Percentiles rank a stretch among this genome's conserved stretches.
phyloP scores from a whole-genome alignment of 2,797 vertebrate genomes.

The Euthynnus affinis region DNA sequence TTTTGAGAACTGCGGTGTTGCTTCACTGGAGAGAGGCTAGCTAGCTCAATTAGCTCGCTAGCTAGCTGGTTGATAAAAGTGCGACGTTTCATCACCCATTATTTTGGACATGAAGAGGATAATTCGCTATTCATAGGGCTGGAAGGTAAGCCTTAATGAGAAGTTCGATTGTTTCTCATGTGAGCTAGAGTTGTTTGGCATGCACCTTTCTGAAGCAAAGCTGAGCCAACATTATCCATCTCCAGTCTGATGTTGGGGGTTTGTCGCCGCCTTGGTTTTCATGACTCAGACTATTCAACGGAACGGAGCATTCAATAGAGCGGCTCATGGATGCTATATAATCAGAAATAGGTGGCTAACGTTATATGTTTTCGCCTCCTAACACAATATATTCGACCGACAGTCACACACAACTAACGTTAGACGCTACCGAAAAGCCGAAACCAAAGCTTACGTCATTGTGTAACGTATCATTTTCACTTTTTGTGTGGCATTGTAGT shows the following conservation, averaged over 20 bases:
- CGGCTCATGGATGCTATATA: conserved; percentile 23
- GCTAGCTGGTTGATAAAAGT: conserved; percentile 83
- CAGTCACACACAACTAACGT: neutral
- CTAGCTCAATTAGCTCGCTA: conserved; percentile 81
- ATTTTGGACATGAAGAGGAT: conserved; percentile 90
- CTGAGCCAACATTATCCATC: conserved; percentile 67
- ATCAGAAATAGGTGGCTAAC: neutral
- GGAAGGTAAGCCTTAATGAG: conserved; percentile 80
- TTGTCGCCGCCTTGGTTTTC: conserved; percentile 82
- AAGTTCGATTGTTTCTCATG: conserved; percentile 41
- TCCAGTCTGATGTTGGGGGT: conserved; percentile 72
- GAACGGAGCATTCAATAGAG: conserved; percentile 52
- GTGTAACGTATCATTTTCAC: conserved; percentile 64
- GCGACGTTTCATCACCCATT: conserved; percentile 84
- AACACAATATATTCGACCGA: neutral
- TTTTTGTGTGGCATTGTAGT: conserved; percentile 72
- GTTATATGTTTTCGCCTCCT: accelerated
- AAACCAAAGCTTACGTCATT: conserved; percentile 48
- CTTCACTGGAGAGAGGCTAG: conserved; percentile 83
- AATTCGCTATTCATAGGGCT: conserved; percentile 86
- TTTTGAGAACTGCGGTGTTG: conserved; percentile 83
- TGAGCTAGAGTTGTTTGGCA: conserved; percentile 10
- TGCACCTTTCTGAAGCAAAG: conserved; percentile 43
- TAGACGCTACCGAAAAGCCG: neutral
- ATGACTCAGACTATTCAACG: conserved; percentile 80